A percentile compares a stretch with the other conserved stretches of the same genome.
These are phyloP conservation scores for Malaclemys terrapin DNA, from an alignment of 2,113 vertebrate genomes.

Conservation along the genomic window DNA sequence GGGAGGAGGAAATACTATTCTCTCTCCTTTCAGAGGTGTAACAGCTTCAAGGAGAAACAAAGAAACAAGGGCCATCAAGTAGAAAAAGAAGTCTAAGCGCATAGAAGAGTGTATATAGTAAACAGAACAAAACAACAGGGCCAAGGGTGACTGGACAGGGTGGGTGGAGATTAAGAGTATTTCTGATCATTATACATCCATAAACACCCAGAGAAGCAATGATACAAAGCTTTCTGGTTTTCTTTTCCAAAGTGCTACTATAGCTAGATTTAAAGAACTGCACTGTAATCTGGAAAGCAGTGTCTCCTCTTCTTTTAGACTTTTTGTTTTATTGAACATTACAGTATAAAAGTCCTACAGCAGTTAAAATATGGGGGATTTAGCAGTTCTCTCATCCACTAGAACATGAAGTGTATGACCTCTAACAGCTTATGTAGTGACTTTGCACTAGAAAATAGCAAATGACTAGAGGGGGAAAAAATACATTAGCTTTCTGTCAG, in stretches of 20 bases:
- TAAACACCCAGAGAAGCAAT: background rate
- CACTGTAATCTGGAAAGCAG: background rate
- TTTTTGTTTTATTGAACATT: background rate
- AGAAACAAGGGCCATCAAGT: background rate
- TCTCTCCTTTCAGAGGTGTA: no score
- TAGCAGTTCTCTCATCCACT: background rate
- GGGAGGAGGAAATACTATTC: no score
- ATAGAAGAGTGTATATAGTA: background rate
- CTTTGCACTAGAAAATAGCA: slow-evolving; percentile 20
- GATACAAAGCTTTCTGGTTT: background rate
- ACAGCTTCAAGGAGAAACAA: background rate
- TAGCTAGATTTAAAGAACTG: background rate
- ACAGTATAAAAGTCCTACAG: background rate
- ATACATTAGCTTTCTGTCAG: slow-evolving; percentile 39
- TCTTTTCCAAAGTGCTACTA: background rate
- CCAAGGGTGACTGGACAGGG: background rate
- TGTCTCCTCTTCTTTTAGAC: background rate
- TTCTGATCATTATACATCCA: background rate
- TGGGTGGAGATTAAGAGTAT: background rate
- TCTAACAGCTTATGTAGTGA: background rate
- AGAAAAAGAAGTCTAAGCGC: background rate
- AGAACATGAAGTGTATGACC: background rate
- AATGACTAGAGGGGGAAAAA: slow-evolving; percentile 11
- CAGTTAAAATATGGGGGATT: background rate
- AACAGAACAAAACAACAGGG: background rate